phyloP scores from a whole-genome alignment of 1,140 invertebrate species.

The Ptiloglossa arizonensis region DNA sequence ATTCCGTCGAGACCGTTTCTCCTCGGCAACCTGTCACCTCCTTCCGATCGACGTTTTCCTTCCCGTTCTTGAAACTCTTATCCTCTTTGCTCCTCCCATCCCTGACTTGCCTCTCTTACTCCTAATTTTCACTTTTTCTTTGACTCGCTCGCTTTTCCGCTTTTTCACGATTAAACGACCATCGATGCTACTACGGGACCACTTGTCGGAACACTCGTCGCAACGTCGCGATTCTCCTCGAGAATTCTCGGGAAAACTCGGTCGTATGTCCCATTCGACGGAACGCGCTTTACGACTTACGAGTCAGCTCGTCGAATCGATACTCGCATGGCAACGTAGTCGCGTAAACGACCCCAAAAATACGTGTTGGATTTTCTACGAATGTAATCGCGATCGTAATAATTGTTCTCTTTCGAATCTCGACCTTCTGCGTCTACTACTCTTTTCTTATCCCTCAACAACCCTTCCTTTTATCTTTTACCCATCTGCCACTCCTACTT shows the following conservation, averaged over 20 bases:
- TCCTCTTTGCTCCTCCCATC: not conserved
- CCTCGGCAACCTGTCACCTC: not conserved
- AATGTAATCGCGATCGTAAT: no score
- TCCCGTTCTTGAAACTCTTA: not conserved
- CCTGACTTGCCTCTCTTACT: not conserved
- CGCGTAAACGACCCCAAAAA: not conserved
- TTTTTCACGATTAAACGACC: no score
- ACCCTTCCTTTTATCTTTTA: no score
- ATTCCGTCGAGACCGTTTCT: not conserved
- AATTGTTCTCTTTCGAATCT: not conserved
- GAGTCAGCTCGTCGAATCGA: conserved; percentile 17
- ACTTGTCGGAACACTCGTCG: not conserved
- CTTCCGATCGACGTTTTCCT: not conserved
- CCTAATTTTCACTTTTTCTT: not conserved
- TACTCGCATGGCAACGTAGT: conserved; percentile 27
- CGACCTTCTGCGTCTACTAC: not conserved
- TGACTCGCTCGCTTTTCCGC: not conserved
- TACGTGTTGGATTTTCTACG: not conserved
- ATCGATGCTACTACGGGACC: not conserved
- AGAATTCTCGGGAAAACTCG: conserved; percentile 19
- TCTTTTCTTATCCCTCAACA: not conserved
- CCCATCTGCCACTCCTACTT: no score
- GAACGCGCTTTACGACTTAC: not conserved
- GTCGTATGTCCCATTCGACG: not conserved
- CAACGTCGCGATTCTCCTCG: not conserved